phyloP scores from a whole-genome alignment of 2,888 invertebrate genomes.

The Diaperis boleti region DNA sequence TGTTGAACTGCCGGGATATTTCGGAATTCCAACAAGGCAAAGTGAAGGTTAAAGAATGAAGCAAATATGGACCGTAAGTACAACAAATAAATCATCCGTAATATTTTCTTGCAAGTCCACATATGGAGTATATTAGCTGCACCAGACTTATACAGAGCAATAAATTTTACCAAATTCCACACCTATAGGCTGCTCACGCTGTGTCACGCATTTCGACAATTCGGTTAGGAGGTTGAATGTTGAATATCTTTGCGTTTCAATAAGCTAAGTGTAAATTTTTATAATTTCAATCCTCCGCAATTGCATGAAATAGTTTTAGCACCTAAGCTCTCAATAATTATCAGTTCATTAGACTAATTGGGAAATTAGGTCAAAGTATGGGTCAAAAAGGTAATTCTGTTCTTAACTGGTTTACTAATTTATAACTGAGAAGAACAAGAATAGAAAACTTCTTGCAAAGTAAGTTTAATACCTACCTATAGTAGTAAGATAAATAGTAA shows the following conservation, averaged over 20 bases:
- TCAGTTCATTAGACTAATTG: neutral
- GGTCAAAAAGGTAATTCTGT: too few species aligned
- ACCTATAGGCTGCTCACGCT: slow-evolving; percentile 11
- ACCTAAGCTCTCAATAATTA: neutral
- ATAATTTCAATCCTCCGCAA: slow-evolving; percentile 6
- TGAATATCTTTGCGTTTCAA: slow-evolving; percentile 27
- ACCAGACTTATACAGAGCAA: neutral
- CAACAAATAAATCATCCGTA: slow-evolving; percentile 11
- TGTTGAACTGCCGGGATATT: neutral
- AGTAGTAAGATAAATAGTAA: too few species aligned
- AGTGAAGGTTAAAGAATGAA: neutral
- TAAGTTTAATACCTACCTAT: too few species aligned
- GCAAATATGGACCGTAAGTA: slow-evolving; percentile 4
- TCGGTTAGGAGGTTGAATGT: slow-evolving; percentile 22
- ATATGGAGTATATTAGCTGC: neutral
- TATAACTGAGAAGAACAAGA: too few species aligned
- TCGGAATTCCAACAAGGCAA: slow-evolving; percentile 4
- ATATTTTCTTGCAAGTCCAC: neutral
- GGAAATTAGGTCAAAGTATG: neutral
- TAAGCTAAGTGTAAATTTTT: slow-evolving; percentile 19
- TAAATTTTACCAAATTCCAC: slow-evolving; percentile 15
- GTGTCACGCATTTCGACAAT: neutral
- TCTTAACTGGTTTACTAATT: too few species aligned
- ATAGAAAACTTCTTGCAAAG: too few species aligned
- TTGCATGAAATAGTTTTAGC: slow-evolving; percentile 1